These are phyloP conservation scores for Columba janthina DNA, from an alignment of 2,113 vertebrate genomes.

Conservation along the genomic window DNA sequence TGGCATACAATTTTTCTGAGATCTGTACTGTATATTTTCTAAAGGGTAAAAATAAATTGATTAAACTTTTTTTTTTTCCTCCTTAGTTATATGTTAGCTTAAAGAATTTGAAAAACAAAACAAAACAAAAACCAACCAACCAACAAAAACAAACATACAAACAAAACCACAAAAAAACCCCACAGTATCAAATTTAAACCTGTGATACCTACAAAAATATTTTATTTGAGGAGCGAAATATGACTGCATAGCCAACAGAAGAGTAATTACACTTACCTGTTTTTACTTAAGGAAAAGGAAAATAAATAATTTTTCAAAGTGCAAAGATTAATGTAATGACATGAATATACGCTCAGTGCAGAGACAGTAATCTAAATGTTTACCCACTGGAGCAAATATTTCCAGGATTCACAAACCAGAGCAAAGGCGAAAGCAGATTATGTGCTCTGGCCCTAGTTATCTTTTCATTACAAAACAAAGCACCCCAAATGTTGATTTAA, in stretches of 20 bases:
- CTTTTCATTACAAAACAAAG: background rate
- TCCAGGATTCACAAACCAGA: background rate
- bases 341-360: background rate
- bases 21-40: background rate
- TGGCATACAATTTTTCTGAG: background rate
- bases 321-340: background rate
- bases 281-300: background rate
- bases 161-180: too few relatives aligned
- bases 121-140: too few relatives aligned
- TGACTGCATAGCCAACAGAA: background rate
- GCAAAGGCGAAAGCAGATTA: background rate
- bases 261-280: background rate
- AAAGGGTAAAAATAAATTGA: background rate
- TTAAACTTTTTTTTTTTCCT: background rate
- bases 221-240: background rate
- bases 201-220: background rate
- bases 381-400: background rate
- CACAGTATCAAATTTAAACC: background rate
- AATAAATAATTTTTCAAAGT: background rate
- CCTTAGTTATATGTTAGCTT: background rate
- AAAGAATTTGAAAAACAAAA: background rate
- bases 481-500: background rate
- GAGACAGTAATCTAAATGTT: background rate
- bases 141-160: too few relatives aligned
- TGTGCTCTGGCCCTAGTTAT: background rate